A percentile compares a stretch with the other conserved stretches of the same genome.
Conservation (phyloP, 1,140 invertebrate genomes). For the Cataglyphis hispanica region DNA sequence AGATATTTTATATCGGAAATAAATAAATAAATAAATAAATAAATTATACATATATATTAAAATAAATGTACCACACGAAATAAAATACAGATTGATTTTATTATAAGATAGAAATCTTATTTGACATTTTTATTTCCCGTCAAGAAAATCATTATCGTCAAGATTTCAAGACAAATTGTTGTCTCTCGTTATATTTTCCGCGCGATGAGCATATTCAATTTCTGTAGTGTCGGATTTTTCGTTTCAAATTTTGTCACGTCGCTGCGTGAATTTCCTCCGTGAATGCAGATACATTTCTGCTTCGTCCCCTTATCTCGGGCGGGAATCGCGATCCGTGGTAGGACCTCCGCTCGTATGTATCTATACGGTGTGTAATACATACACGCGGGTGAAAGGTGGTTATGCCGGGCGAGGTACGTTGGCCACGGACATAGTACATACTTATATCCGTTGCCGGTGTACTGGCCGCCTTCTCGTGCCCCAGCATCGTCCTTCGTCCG, state of each 20-base stretch:
- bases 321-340: conserved; percentile 29
- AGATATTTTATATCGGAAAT: neutral
- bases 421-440: conserved; percentile 14
- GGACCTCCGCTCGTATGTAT: conserved; percentile 30
- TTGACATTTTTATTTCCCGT: neutral
- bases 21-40: no score
- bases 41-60: neutral
- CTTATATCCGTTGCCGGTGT: conserved; percentile 34
- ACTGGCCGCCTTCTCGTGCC: conserved; percentile 25
- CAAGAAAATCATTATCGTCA: neutral
- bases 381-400: conserved; percentile 63
- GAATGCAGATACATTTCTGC: conserved; percentile 22
- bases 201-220: neutral
- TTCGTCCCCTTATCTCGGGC: conserved; percentile 39
- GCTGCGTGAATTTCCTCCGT: neutral
- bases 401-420: conserved; percentile 10
- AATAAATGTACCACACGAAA: neutral
- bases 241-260: conserved; percentile 23
- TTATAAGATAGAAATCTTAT: neutral
- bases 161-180: neutral
- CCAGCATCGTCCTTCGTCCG: conserved; percentile 48
- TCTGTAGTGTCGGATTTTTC: neutral
- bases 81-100: neutral
- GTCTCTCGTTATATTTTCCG: no score
- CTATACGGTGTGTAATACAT: conserved; percentile 47